Base-by-base conservation (phyloP, 2,797 vertebrate genomes). In the Anas bernieri region DNA sequence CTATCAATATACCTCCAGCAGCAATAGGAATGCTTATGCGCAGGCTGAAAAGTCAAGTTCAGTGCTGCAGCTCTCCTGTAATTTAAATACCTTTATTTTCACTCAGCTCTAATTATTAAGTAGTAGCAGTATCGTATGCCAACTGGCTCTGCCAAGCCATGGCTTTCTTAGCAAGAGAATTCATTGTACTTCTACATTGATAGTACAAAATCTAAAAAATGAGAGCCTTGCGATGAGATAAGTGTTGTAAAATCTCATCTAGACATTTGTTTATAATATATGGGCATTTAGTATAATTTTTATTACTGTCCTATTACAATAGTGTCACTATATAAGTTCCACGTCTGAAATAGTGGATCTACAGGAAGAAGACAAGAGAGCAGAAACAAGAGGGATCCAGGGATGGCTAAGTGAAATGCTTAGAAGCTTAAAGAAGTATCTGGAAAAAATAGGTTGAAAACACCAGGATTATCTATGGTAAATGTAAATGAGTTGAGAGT, bases 1-100 rank as follows among this genome's bases (percentile, higher is more conserved):
- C 62, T 90, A 84, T 74, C 46, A 70, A 17, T 62, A 85, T 59
- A 95, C 84, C 91, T 93, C 89, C 77, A 94, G 83, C n/a, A 92
- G 76, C 78, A 80, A 7, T 23, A 41, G 3, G 41, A 90, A 84
- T 54, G 30, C 80, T 58, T 3, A 4, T 35, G 48, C 70, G 41
- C 28, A 39, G 63, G 56, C 80, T 90, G 70, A 88, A 82, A 92
- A 76, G 26, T 80, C 72, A 82, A 1, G 3, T 17, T 68, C 4
- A 31, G 33, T 74, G 56, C 46, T 90, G 69, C 52, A 91, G 77
- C 68, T 50, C 41, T 83, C 50, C 61, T 92, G 43, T 28, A 74
- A 83, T 83, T 86, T 72, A 83, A 78, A 58, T 59, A 54, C 3
- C n/a, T 83, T 75, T 73, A 35, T 64, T 89, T 94, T 92, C 56